Evolutionary conservation across 2,797 vertebrate genomes (phyloP).

Genomic region (Gymnothorax reevesii): DNA sequence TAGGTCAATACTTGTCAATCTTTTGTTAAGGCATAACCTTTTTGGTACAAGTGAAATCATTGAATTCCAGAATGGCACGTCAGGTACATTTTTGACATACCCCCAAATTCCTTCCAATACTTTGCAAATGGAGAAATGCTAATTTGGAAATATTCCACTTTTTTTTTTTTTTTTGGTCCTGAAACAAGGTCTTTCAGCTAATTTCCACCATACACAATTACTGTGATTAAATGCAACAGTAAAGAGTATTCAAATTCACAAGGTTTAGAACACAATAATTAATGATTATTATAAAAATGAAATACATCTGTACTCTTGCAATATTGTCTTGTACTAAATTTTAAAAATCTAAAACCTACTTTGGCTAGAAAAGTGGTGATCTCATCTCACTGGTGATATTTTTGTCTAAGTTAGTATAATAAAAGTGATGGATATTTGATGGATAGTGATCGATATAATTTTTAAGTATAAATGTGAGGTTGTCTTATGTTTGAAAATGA

Average conservation of each 20-base stretch:
- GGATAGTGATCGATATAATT: neutral
- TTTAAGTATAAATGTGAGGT: neutral
- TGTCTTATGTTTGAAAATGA: neutral
- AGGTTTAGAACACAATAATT: neutral
- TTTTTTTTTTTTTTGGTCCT: neutral
- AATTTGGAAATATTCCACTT: neutral
- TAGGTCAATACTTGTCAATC: conserved; percentile 3
- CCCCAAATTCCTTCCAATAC: neutral
- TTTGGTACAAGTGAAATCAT: too few relatives aligned
- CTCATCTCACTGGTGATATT: neutral
- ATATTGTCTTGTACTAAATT: too few relatives aligned
- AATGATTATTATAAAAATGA: neutral
- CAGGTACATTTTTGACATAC: neutral
- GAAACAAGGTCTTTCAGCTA: neutral
- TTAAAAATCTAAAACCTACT: neutral
- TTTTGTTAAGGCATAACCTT: conserved; percentile 2
- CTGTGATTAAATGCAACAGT: neutral
- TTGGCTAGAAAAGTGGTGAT: neutral
- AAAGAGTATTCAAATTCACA: neutral
- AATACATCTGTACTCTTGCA: too few relatives aligned
- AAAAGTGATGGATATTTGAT: neutral
- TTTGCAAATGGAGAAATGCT: neutral
- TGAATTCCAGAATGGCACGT: neutral
- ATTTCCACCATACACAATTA: neutral
- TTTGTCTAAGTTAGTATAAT: neutral